A percentile compares a stretch with the other conserved stretches of the same genome.
These are phyloP conservation scores for Onychomys arenicola DNA, from an alignment of 2,797 vertebrate genomes.

Conservation along the genomic window DNA sequence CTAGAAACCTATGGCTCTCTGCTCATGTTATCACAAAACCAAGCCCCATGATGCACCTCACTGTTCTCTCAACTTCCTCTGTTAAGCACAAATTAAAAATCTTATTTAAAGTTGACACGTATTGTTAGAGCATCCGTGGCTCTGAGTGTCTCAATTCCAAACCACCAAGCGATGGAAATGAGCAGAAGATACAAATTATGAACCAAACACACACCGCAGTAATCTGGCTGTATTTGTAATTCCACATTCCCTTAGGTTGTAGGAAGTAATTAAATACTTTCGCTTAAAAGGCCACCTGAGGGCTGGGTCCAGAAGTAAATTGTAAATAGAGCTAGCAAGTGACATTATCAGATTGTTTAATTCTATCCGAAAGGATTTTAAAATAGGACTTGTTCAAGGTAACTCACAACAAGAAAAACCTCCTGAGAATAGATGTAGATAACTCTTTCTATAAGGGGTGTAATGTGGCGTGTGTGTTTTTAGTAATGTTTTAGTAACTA, in stretches of 20 bases:
- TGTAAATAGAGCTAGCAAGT: conserved; percentile 69
- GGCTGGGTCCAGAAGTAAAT: conserved; percentile 74
- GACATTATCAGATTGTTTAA: conserved; percentile 69
- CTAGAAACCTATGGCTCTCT: conserved; percentile 29
- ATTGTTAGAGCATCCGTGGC: not conserved
- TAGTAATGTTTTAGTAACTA: not conserved
- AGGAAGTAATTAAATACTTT: conserved; percentile 79
- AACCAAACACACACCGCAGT: conserved; percentile 61
- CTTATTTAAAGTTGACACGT: conserved; percentile 43
- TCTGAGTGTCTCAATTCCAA: not conserved
- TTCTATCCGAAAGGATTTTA: conserved; percentile 69
- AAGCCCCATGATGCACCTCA: not conserved
- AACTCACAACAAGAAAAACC: conserved; percentile 66
- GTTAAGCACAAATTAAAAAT: conserved; percentile 42
- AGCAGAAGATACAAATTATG: conserved; percentile 71
- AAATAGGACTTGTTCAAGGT: conserved; percentile 58
- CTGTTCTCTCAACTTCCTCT: conserved; percentile 45
- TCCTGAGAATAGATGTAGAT: not conserved
- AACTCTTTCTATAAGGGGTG: not conserved
- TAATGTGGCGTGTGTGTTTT: not conserved
- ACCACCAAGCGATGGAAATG: conserved; percentile 42
- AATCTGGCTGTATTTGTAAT: conserved; percentile 70
- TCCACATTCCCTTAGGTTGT: conserved; percentile 75
- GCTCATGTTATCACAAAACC: not conserved
- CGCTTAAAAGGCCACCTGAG: conserved; percentile 76